These are phyloP conservation scores for Parazoanthus atlanticus DNA, from an alignment of 92 coral and sea anemone genomes.

Conservation along the genomic window DNA sequence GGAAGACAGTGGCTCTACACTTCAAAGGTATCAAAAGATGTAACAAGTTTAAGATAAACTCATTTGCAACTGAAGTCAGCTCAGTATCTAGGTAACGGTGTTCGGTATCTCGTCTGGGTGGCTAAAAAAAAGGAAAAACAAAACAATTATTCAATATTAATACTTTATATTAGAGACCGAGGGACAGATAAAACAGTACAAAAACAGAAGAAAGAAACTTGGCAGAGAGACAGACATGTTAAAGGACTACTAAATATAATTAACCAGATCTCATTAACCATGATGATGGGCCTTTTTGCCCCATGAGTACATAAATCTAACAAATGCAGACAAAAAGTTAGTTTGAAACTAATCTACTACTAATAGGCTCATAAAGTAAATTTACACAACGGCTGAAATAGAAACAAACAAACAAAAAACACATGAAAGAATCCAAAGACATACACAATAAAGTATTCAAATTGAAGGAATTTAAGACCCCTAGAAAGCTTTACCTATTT, in stretches of 20 bases:
- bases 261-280: too few species aligned
- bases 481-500: too few species aligned
- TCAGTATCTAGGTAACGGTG: constrained; percentile 95
- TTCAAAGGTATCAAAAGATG: constrained; percentile 2
- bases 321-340: too few species aligned
- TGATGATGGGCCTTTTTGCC: too few species aligned
- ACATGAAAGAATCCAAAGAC: too few species aligned
- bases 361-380: too few species aligned
- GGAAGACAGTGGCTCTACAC: background rate
- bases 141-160: background rate
- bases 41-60: background rate
- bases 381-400: too few species aligned
- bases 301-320: too few species aligned
- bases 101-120: constrained; percentile 92
- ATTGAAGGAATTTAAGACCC: too few species aligned
- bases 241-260: too few species aligned
- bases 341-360: too few species aligned
- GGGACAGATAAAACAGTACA: background rate
- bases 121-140: constrained; percentile 41
- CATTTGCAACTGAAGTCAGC: background rate
- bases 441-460: too few species aligned
- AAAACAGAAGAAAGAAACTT: background rate
- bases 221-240: background rate
- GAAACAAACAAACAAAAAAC: background rate
- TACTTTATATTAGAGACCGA: background rate